These are phyloP conservation scores for Neuroscelio doddi DNA, from an alignment of 2,888 invertebrate genomes.

Conservation along the genomic window DNA sequence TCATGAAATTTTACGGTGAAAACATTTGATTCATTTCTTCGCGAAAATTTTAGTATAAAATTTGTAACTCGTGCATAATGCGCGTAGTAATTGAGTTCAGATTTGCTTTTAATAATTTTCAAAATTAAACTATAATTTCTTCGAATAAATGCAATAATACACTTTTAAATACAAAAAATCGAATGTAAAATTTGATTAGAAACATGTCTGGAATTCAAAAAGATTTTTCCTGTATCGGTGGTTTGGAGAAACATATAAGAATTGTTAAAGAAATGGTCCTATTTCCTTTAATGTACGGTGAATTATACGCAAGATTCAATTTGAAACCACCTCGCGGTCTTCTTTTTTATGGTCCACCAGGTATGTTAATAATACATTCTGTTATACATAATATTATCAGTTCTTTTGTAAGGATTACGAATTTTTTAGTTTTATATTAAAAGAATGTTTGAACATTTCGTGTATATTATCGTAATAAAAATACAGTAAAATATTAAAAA, in stretches of 20 bases:
- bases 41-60: slow-evolving; percentile 59
- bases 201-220: slow-evolving; percentile 53
- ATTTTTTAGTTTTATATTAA: too few species aligned
- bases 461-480: too few species aligned
- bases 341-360: slow-evolving; percentile 92
- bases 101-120: too few species aligned
- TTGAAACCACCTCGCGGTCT: slow-evolving; percentile 90
- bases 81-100: background rate
- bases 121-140: too few species aligned
- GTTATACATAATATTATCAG: too few species aligned
- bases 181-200: slow-evolving; percentile 5
- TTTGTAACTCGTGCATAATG: slow-evolving; percentile 16
- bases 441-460: too few species aligned
- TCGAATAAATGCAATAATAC: background rate
- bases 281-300: slow-evolving; percentile 91
- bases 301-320: slow-evolving; percentile 87
- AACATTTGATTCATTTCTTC: slow-evolving; percentile 35
- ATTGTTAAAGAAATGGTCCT: slow-evolving; percentile 92
- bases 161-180: too few species aligned
- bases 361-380: slow-evolving; percentile 73
- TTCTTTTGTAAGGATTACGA: too few species aligned
- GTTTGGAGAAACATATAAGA: slow-evolving; percentile 86
- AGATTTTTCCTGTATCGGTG: slow-evolving; percentile 78
- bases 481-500: too few species aligned
- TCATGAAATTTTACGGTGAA: slow-evolving; percentile 61